phyloP scores from a whole-genome alignment of 1,140 invertebrate species.

The Drosophila repletoides region DNA sequence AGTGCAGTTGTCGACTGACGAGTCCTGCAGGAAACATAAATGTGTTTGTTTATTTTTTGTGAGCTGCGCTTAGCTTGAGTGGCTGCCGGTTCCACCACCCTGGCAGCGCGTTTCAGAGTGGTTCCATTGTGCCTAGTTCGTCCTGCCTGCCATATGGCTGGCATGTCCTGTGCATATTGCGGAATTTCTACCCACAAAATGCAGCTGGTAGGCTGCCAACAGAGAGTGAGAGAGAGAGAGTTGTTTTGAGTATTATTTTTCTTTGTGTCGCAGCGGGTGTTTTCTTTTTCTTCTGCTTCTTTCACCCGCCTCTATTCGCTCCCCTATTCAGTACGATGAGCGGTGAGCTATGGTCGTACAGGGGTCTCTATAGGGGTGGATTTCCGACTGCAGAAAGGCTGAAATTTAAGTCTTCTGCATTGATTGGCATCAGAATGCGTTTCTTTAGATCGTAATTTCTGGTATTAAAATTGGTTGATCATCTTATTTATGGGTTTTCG shows the following conservation, averaged over 20 bases:
- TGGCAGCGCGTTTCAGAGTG: constrained; percentile 1
- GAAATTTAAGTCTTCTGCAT: constrained; percentile 13
- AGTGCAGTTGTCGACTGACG: constrained; percentile 46
- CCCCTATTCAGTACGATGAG: constrained; percentile 9
- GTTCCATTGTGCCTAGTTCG: constrained; percentile 13
- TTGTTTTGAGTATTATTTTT: background rate
- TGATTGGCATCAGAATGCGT: constrained; percentile 30
- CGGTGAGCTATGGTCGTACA: constrained; percentile 21
- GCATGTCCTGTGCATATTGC: constrained; percentile 71
- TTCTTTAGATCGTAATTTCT: background rate
- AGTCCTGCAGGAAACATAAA: constrained; percentile 51
- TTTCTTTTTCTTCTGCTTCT: constrained; percentile 1
- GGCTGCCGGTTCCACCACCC: constrained; percentile 49
- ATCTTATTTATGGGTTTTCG: too few relatives aligned
- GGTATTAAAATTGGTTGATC: too few relatives aligned
- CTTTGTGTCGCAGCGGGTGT: constrained; percentile 21
- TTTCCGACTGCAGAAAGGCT: constrained; percentile 3
- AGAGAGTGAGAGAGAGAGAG: background rate
- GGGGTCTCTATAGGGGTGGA: constrained; percentile 29
- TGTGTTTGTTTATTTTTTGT: too few relatives aligned
- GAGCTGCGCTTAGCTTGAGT: constrained; percentile 51
- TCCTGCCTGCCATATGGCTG: constrained; percentile 53
- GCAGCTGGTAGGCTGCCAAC: constrained; percentile 23
- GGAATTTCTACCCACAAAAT: constrained; percentile 64
- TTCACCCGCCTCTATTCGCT: constrained; percentile 21